These are phyloP conservation scores for Noctua comes DNA, from an alignment of 2,888 invertebrate species.

Conservation along the genomic window DNA sequence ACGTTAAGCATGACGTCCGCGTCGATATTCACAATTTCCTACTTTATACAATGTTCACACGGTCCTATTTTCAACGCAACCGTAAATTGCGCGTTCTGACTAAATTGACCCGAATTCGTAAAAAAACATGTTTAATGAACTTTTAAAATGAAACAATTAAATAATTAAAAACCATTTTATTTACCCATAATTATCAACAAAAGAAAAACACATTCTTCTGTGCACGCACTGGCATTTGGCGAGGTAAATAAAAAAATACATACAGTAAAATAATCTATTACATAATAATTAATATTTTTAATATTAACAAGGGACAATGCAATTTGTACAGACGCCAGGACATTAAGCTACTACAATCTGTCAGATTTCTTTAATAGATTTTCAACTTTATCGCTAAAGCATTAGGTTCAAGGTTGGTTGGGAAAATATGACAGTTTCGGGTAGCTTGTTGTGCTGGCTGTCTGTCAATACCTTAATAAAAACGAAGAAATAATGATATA, in stretches of 20 bases:
- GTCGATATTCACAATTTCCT: not conserved
- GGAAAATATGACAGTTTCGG: no score
- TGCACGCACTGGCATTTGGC: constrained; percentile 21
- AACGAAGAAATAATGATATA: not conserved
- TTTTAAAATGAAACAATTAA: constrained; percentile 34
- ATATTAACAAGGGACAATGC: not conserved
- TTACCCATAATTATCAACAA: constrained; percentile 28
- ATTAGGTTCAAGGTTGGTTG: no score
- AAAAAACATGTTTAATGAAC: not conserved
- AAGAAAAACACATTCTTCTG: not conserved
- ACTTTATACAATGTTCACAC: not conserved
- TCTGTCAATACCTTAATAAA: not conserved
- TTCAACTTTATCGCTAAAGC: no score
- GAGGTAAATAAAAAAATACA: not conserved
- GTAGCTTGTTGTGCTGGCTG: no score
- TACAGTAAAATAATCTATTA: constrained; percentile 6
- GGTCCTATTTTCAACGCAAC: not conserved
- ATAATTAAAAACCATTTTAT: constrained; percentile 36
- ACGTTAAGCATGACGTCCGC: not conserved
- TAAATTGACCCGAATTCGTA: not conserved
- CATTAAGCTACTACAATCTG: no score
- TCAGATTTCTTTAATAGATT: no score
- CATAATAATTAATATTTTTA: constrained; percentile 10
- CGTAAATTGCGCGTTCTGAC: not conserved
- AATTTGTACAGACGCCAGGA: not conserved